Conservation (phyloP, 2,113 vertebrate genomes). For the Rhipidura dahli region DNA sequence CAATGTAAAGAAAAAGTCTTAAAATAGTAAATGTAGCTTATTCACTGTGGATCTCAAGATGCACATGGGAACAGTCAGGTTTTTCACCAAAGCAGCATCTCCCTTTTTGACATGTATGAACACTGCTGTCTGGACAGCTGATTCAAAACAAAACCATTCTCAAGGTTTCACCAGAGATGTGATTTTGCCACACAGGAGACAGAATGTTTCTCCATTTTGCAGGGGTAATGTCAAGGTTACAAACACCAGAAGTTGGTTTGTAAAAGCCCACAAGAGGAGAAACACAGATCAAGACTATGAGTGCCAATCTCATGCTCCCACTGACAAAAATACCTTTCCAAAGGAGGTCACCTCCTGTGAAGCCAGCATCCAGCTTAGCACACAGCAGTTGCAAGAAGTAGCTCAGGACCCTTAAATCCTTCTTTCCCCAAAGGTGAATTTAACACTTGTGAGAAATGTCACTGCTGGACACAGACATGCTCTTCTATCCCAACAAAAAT, state of each 20-base stretch:
- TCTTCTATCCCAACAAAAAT: not conserved
- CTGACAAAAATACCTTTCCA: not conserved
- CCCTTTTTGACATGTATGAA: not conserved
- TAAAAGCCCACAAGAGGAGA: not conserved
- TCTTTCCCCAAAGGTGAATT: not conserved
- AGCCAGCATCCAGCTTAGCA: not conserved
- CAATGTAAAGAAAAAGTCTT: not conserved
- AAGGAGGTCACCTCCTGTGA: not conserved
- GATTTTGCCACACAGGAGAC: not conserved
- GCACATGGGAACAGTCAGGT: rapidly evolving
- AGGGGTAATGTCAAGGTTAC: not conserved
- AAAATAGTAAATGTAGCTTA: not conserved
- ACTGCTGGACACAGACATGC: not conserved
- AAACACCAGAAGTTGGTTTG: not conserved
- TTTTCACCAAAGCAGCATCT: not conserved
- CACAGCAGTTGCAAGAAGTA: not conserved
- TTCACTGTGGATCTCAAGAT: not conserved
- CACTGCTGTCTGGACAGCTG: not conserved
- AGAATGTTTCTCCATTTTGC: not conserved
- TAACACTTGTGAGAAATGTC: not conserved
- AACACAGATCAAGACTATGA: not conserved
- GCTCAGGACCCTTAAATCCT: not conserved
- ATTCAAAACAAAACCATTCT: not conserved
- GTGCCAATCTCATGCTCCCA: not conserved
- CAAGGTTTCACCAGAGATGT: not conserved